phyloP scores from a whole-genome alignment of 2,888 invertebrate species.

The Nesidiocoris tenuis region DNA sequence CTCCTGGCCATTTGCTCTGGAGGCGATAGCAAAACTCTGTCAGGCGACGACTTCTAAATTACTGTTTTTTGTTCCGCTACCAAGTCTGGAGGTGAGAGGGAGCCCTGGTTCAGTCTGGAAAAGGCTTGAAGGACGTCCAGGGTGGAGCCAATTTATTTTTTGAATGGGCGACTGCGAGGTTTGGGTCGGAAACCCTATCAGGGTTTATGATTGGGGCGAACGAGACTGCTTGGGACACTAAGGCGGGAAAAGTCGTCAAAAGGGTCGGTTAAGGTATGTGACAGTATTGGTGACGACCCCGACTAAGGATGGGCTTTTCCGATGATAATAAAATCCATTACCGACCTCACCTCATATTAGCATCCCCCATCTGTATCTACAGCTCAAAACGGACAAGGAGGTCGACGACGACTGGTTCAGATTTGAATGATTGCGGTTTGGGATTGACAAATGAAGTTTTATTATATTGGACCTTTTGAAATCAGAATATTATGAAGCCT shows the following conservation, averaged over 20 bases:
- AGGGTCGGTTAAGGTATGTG: too few relatives aligned
- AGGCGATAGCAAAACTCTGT: background rate
- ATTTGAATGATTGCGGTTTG: too few relatives aligned
- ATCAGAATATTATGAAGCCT: too few relatives aligned
- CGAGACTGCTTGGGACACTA: background rate
- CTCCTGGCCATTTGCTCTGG: background rate
- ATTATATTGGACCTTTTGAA: too few relatives aligned
- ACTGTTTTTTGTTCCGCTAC: background rate
- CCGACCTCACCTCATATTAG: too few relatives aligned
- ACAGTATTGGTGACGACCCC: too few relatives aligned
- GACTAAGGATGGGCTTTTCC: too few relatives aligned
- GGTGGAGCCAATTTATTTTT: conserved; percentile 15
- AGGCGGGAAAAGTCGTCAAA: background rate
- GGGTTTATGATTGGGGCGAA: conserved; percentile 2
- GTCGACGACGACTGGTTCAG: too few relatives aligned
- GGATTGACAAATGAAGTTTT: too few relatives aligned
- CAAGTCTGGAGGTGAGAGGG: background rate
- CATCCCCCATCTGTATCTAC: too few relatives aligned
- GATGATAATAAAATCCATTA: too few relatives aligned
- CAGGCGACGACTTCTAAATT: background rate
- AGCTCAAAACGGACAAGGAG: too few relatives aligned
- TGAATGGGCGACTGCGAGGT: conserved; percentile 2
- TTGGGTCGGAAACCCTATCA: conserved; percentile 11
- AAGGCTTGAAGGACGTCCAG: background rate
- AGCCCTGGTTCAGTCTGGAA: background rate